phyloP scores from a whole-genome alignment of 1,140 invertebrate genomes.

The Matsumurasca onukii region DNA sequence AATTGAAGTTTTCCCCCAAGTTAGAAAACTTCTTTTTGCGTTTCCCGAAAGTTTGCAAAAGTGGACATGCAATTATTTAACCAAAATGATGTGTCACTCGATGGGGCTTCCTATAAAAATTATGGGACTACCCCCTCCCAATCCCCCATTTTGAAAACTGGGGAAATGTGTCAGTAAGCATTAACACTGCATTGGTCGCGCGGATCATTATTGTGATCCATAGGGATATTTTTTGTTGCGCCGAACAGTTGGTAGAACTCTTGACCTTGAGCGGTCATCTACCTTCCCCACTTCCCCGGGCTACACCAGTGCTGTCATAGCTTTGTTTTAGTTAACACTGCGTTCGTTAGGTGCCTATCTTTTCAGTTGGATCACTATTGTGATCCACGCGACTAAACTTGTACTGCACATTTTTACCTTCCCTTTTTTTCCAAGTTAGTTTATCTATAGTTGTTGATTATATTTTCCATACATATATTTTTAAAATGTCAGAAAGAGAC shows the following conservation, averaged over 20 bases:
- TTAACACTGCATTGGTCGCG: slow-evolving; percentile 10
- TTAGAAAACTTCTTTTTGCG: no score
- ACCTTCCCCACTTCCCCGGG: neutral
- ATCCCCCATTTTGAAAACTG: no score
- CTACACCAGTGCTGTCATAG: neutral
- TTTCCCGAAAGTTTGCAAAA: no score
- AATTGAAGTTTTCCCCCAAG: no score
- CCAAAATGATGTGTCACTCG: no score
- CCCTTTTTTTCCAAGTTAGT: neutral
- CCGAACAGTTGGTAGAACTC: neutral
- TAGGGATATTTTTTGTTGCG: neutral
- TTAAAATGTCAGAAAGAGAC: neutral
- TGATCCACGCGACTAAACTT: neutral
- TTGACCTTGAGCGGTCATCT: neutral
- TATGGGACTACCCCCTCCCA: no score
- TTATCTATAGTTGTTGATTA: neutral
- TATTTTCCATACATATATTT: neutral
- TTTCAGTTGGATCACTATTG: neutral
- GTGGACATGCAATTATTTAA: no score
- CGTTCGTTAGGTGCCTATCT: neutral
- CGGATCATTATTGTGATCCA: slow-evolving; percentile 4
- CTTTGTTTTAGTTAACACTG: neutral
- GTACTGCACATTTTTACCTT: neutral
- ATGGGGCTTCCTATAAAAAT: no score
- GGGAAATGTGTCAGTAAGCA: neutral